Evolutionary conservation across 2,113 vertebrate species (phyloP), one percentile per base, ranked within the genome.

Genomic region (Brachyhypopomus occidentalis): DNA sequence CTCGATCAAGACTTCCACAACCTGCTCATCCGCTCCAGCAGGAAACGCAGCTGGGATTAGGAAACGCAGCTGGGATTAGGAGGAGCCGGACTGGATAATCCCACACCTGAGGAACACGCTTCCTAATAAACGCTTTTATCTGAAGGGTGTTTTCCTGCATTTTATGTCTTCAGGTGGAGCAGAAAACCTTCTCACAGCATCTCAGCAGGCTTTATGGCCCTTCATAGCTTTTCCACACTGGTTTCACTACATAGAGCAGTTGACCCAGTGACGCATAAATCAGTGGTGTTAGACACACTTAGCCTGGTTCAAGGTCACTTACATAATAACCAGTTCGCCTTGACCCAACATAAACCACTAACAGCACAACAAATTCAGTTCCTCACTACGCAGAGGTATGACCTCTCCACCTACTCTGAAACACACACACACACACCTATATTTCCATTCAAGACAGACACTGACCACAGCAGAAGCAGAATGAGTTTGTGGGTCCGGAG

Each of bases 1-100:
- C 19, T 63, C 7, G 23, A 76, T 6, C 30, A n/a, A 69, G 27
- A 70, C 56, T 69, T 56, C 45, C 25, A 55, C 4, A 77, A 77
- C 78, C 81, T 79, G 74, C 74, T 78, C 77, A 56, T 77, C 86
- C 48, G 60, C 62, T 30, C 34, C 1, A 14, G 70, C 80, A 45
- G 77, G 56, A 73, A 25, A 9, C 36, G 23, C 17, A 56, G n/a
- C 14, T 5, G 25, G 48, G 58, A 36, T 20, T 23, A 52, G 45
- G 41, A 41, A 25, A 9, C 36, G 23, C 17, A 56, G n/a, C 14
- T 5, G 25, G 48, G 58, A 36, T 20, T 23, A 52, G 45, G 41
- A 41, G 41, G 41, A 41, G 41, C 41, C 5, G 41, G 5, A 41
- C 41, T n/a, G 9, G 12, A 59, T 23, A 25, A 76, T 11, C 22